Base-by-base conservation (phyloP, 37 sponge, comb jelly and placozoan species). In the Beroe forskalii region DNA sequence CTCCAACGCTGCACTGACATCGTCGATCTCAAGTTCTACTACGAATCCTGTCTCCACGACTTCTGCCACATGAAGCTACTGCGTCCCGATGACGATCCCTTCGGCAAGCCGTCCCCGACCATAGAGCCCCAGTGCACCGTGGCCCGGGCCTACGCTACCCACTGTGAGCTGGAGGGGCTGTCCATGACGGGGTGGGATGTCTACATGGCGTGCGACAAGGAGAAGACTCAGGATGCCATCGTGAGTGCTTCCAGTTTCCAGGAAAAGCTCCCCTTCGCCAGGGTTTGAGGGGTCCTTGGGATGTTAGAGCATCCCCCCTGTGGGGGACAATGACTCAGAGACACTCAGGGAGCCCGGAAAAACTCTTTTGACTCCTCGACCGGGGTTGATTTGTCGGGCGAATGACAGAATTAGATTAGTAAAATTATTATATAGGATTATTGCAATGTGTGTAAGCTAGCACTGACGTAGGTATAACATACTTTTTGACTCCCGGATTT, bases 61-160 rank as follows among this genome's bases (percentile, higher is more conserved):
- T 72, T 22, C 75, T 72, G 75, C 40, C 33, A 72, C 75, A 33
- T 72, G 75, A 17, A 23, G 39, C 75, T 72, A 39, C 75, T 72
- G 40, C 33, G 75, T 17, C 39, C 28, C 39, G 75, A 72, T 32
- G 38, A 72, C 22, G 75, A 72, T 9, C 75, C 75, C 75, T 72
- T 72, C 40, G 75, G 39, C 37, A 9, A 37, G 38, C 39, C 37
- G 23, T 8, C 37, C 8, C 75, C 38, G 9, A 25, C 28, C 28
- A n/a, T n/a, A 14, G 33, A 4, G 23, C 40, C 40, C 37, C 22
- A 32, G 38, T 72, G 75, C 39, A 72, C 75, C 9, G 40, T 37
- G 20, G 75, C 75, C 23, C 23, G 75, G 38, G 40, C 75, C 9
- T 72, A 72, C 22, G 75, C 40, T 37, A 12, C 75, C 30, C 75